Evolutionary conservation across 2,888 invertebrate genomes (phyloP).

Genomic region (Carabus problematicus): DNA sequence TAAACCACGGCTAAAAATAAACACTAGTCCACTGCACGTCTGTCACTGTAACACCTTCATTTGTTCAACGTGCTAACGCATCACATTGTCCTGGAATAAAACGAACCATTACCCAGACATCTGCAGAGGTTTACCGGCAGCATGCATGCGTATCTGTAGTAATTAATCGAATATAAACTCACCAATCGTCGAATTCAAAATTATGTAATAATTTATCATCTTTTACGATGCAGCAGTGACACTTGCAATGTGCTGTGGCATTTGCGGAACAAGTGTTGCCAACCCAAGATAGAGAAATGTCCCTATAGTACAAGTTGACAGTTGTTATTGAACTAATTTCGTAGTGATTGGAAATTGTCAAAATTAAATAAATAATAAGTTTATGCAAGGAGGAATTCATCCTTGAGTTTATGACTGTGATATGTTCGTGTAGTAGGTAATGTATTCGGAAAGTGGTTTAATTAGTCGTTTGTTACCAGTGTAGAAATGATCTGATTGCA

Average conservation of each 20-base stretch:
- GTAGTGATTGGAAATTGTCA: too few relatives aligned
- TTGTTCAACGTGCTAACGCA: background rate
- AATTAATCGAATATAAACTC: background rate
- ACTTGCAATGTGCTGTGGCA: background rate
- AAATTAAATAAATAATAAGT: too few relatives aligned
- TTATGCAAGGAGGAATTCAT: too few relatives aligned
- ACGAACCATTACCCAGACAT: background rate
- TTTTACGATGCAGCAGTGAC: background rate
- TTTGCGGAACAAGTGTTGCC: too few relatives aligned
- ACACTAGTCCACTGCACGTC: background rate
- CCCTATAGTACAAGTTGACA: too few relatives aligned
- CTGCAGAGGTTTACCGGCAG: background rate
- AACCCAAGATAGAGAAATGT: too few relatives aligned
- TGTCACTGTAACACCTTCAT: conserved; percentile 18
- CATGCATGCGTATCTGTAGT: background rate
- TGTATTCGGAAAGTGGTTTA: background rate
- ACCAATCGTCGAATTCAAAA: conserved; percentile 19
- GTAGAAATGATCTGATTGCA: background rate
- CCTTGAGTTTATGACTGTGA: too few relatives aligned
- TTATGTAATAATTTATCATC: conserved; percentile 24
- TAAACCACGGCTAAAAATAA: conserved; percentile 29
- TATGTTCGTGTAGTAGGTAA: background rate
- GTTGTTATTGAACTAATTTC: too few relatives aligned
- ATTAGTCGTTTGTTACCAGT: background rate
- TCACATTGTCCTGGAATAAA: conserved; percentile 8